Evolutionary conservation across 2,888 invertebrate species (phyloP), one percentile per base, ranked within the genome.

Genomic region (Xestia rhomboidea): DNA sequence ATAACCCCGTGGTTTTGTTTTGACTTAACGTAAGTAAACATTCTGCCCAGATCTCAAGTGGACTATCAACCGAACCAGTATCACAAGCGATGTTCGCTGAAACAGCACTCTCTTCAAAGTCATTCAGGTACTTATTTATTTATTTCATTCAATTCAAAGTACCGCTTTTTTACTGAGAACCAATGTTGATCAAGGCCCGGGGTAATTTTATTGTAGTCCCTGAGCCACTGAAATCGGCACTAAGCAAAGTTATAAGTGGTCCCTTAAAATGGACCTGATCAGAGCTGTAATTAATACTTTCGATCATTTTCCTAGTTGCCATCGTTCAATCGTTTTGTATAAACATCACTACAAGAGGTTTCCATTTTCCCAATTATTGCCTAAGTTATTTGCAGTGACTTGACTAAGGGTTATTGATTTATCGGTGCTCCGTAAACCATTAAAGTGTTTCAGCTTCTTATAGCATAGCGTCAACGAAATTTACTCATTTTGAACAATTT

Each of bases 1-100:
- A 81, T 74, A 78, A 78, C 77, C 82, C 63, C n/a, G 63, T 38
- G 38, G 38, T 73, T 38, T 51, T 74, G 54, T 74, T 78, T 62
- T 75, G 38, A 41, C 46, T 46, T 2, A 38, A 54, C 30, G 1
- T 76, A 49, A 8, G n/a, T 78, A 82, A 78, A 82, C 49, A 57
- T 21, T 41, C 21, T 10, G 11, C 30, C n/a, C n/a, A 63, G 46
- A 81, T 46, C 24, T n/a, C n/a, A 41, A n/a, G 1, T 60, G 57
- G 41, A 11, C 24, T 8, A 34, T 34, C 41, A 41, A 41, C 46
- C 57, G 49, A 34, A 34, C 10, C 57, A 66, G 44, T 78, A 66
- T 57, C 34, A 57, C 57, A 24, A 30, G 82, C 27, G 78, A 76
- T 66, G 64, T 76, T 76, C 46, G 27, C 7, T 44, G 64, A 24